phyloP scores from a whole-genome alignment of 2,113 vertebrate genomes.

The Passer montanus region DNA sequence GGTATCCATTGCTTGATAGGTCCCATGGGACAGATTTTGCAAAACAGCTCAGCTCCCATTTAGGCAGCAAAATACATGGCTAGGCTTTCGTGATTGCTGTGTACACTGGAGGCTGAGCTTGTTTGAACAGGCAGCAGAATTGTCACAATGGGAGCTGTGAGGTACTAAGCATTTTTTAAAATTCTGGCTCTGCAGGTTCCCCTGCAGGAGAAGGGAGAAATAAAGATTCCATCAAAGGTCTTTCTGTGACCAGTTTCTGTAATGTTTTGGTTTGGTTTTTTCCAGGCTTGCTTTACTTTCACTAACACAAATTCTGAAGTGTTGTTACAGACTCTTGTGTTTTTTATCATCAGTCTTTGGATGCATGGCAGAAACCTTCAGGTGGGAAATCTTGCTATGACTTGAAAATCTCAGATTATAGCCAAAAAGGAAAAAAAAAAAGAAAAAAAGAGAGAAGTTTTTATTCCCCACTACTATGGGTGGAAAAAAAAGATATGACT shows the following conservation, averaged over 20 bases:
- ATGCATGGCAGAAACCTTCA: background rate
- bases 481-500: background rate
- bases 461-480: background rate
- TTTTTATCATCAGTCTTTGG: background rate
- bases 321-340: background rate
- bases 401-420: background rate
- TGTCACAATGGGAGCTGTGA: background rate
- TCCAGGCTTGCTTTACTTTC: background rate
- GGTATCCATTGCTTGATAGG: conserved; percentile 43
- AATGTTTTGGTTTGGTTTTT: background rate
- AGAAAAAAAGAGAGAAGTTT: background rate
- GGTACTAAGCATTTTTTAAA: background rate
- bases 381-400: background rate
- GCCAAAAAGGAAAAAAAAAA: too few species aligned
- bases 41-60: conserved; percentile 49
- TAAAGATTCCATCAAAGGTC: background rate
- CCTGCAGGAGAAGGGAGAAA: background rate
- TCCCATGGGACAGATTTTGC: conserved; percentile 44
- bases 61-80: conserved; percentile 29
- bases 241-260: background rate
- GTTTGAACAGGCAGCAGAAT: conserved; percentile 33
- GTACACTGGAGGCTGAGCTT: conserved; percentile 29
- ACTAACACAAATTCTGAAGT: background rate
- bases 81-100: background rate
- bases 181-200: background rate